phyloP scores from a whole-genome alignment of 2,888 invertebrate genomes.

The Trypoxylon attenuatum region DNA sequence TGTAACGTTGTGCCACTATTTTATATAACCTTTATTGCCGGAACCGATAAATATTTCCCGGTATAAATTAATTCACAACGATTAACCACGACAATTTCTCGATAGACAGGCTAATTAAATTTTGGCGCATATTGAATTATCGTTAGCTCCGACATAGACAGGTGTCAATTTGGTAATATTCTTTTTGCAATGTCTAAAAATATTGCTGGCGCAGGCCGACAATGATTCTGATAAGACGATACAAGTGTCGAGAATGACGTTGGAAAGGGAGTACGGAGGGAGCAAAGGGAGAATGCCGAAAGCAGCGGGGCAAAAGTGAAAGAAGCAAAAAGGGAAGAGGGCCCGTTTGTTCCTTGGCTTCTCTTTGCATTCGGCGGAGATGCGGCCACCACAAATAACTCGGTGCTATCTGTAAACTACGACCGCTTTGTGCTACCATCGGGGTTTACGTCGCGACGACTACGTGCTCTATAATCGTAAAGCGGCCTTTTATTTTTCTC shows the following conservation, averaged over 20 bases:
- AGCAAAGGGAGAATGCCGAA: not conserved
- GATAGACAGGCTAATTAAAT: too few relatives aligned
- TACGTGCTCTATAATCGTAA: conserved; percentile 52
- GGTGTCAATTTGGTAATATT: too few relatives aligned
- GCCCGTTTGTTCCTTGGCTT: conserved; percentile 21
- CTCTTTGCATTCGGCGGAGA: conserved; percentile 48
- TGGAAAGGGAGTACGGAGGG: conserved; percentile 9
- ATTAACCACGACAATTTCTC: conserved; percentile 6
- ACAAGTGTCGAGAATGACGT: conserved; percentile 3
- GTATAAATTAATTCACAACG: conserved; percentile 17
- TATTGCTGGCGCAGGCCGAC: too few relatives aligned
- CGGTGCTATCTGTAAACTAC: conserved; percentile 56
- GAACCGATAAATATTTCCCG: conserved; percentile 14
- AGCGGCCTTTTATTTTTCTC: conserved; percentile 43
- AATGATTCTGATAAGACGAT: too few relatives aligned
- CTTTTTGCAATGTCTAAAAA: too few relatives aligned
- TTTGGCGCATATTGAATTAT: too few relatives aligned
- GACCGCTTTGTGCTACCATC: conserved; percentile 48
- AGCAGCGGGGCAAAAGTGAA: conserved; percentile 13
- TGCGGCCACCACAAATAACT: conserved; percentile 53
- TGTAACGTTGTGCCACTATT: conserved; percentile 20
- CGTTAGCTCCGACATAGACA: too few relatives aligned
- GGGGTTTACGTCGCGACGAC: conserved; percentile 46
- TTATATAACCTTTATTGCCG: conserved; percentile 32
- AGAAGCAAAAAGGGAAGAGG: conserved; percentile 3